Base-by-base conservation (phyloP, 2,888 invertebrate species). In the Drosophila rellima region DNA sequence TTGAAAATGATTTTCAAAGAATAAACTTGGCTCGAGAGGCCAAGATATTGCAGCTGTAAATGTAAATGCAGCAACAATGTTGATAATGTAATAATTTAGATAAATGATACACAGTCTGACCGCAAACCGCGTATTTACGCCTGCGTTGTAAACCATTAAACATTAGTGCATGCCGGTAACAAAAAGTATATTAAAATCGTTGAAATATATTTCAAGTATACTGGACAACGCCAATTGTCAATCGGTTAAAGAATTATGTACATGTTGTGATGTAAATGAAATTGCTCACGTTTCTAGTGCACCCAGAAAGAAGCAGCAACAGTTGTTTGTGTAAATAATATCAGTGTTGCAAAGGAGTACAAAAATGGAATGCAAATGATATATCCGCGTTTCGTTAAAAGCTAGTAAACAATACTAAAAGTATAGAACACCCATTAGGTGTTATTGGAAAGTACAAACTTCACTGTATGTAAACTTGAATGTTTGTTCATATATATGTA, bases 381-480 rank as follows among this genome's bases (percentile, higher is more conserved):
- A 65, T 71, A 68, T 78, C 65, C 65, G 67, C 70, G 75, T 67
- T 67, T 61, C 55, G 54, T 54, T 73, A 35, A 71, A 69, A 60
- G 51, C 40, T 35, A 44, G 35, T 35, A 50, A 39, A 26, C 54
- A 55, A 39, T 39, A 44, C 63, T 44, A 35, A 23, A 23, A 65
- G 62, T 77, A 80, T 66, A 69, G 55, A 80, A 71, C 73, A 52
- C 54, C 61, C 76, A 74, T 70, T 74, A 66, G 64, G 64, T 66
- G 54, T 66, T 86, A 86, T 83, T 83, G 76, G 76, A 86, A 86
- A 83, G 86, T 81, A 81, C 56, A 66, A 80, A 73, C 63, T 63
- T 73, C 51, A 23, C 63, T 61, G 68, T 62, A 63, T 60, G 68
- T 52, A 64, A 71, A 72, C 68, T 66, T 39, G 51, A 75, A 57